phyloP scores from a whole-genome alignment of 2,113 vertebrate genomes.

The Coptodon bakossiorum region DNA sequence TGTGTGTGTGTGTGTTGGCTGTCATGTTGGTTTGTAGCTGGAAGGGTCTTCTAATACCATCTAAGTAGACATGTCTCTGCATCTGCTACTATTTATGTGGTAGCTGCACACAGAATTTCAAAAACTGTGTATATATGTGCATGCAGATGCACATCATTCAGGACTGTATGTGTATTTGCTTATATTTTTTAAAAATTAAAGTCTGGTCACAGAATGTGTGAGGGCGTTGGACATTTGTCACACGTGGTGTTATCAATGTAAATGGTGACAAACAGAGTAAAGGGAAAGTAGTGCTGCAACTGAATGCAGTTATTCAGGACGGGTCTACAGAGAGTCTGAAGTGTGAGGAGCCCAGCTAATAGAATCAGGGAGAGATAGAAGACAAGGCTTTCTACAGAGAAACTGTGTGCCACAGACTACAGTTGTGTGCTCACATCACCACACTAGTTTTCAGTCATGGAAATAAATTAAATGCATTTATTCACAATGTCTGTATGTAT shows the following conservation, averaged over 20 bases:
- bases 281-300: background rate
- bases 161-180: background rate
- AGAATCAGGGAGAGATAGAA: background rate
- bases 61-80: background rate
- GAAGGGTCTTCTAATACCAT: background rate
- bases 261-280: background rate
- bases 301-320: slow-evolving; percentile 20
- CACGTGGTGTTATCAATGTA: background rate
- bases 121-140: background rate
- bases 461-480: background rate
- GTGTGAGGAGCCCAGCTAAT: background rate
- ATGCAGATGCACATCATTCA: background rate
- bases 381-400: background rate
- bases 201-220: background rate
- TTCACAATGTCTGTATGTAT: background rate
- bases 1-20: background rate
- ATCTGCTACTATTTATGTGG: background rate
- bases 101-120: background rate
- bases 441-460: background rate
- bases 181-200: accelerated
- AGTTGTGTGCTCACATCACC: background rate
- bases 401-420: background rate
- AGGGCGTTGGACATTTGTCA: background rate
- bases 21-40: background rate
- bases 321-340: slow-evolving; percentile 1